Conservation (phyloP, 2,888 invertebrate species). For the Aphidoletes aphidimyza region DNA sequence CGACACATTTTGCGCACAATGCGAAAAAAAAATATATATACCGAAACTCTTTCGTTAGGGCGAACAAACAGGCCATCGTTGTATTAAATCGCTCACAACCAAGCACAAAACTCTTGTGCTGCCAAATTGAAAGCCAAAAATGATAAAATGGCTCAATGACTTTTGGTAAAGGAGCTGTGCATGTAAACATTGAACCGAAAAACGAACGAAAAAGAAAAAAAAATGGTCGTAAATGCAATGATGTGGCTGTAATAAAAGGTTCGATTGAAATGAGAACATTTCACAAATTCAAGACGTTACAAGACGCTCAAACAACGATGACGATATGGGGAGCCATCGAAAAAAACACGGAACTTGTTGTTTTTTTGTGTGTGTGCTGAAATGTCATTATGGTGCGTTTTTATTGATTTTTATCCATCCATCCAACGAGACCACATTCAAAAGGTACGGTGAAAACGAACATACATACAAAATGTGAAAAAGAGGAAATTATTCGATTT, state of each 20-base stretch:
- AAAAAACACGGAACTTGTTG: not conserved
- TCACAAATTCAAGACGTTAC: not conserved
- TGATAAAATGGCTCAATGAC: conserved; percentile 7
- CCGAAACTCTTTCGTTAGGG: no score
- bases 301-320: not conserved
- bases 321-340: no score
- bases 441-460: not conserved
- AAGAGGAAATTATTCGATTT: conserved; percentile 20
- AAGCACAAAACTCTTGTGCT: not conserved
- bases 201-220: not conserved
- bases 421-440: not conserved
- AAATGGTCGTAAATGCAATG: not conserved
- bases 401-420: not conserved
- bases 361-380: not conserved
- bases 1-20: not conserved
- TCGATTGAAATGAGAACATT: conserved; percentile 26
- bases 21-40: not conserved
- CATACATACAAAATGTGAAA: not conserved
- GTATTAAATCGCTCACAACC: no score
- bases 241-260: conserved; percentile 6
- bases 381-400: conserved; percentile 31
- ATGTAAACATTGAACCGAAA: not conserved
- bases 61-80: no score
- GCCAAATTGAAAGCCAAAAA: not conserved
- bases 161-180: not conserved